Conservation (phyloP, 2,888 invertebrate species). For the Pseudococcus longispinus region DNA sequence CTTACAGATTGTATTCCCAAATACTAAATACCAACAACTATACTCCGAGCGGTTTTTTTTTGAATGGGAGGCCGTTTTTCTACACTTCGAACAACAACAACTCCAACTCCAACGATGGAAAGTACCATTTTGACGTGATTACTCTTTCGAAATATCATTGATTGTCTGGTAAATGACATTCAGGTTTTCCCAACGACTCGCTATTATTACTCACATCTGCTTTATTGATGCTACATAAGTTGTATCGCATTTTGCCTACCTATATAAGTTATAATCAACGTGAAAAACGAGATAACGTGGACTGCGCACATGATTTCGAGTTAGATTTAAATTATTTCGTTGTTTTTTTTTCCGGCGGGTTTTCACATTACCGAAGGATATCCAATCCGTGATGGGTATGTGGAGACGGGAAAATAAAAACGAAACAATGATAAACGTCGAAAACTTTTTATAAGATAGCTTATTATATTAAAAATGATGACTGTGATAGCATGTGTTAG, state of each 20-base stretch:
- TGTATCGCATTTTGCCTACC: background rate
- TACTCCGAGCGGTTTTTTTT: background rate
- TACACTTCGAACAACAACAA: background rate
- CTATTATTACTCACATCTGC: background rate
- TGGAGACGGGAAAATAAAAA: background rate
- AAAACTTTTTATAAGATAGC: background rate
- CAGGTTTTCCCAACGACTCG: background rate
- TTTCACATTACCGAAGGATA: background rate
- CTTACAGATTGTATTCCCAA: background rate
- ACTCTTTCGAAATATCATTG: background rate
- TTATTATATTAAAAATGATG: constrained; percentile 34
- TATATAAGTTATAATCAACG: background rate
- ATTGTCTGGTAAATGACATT: background rate
- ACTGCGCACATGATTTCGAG: background rate
- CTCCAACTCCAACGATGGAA: background rate
- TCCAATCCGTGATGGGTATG: background rate
- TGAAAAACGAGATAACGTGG: background rate
- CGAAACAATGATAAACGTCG: background rate
- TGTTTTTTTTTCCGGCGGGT: background rate
- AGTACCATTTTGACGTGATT: background rate
- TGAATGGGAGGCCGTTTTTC: background rate
- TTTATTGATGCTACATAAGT: background rate
- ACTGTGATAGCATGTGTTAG: constrained; percentile 42
- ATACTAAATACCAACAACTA: background rate
- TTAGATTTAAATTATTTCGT: background rate